Evolutionary conservation across 2,113 vertebrate species (phyloP), one percentile per base, ranked within the genome.

Genomic region (Emberiza fucata): DNA sequence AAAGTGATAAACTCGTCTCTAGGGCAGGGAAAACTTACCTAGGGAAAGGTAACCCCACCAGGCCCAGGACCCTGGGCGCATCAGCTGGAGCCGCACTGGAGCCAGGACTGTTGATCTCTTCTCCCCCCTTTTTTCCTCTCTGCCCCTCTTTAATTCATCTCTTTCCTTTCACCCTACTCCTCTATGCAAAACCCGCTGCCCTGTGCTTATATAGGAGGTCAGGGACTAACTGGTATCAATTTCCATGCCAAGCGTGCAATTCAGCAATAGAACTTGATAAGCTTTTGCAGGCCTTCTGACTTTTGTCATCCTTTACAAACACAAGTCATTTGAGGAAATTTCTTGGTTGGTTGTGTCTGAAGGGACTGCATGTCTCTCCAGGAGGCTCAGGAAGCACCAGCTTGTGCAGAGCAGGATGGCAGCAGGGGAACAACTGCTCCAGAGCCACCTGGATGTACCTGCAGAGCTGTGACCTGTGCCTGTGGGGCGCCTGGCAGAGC

Each of bases 391-490:
- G 65, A 81, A 39, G 65, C 8, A 45, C 5, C 35, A 60, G 29
- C 5, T 3, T 9, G 19, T 27, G 37, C 61, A 54, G 6, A 56
- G 33, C 37, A 1, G 11, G 37, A 37, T 0, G 0, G 60, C 80
- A 79, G 60, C 56, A 61, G 42, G 29, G 29, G 20, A 54, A 8
- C 44, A 31, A 22, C 35, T 85, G 54, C 37, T 78, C 56, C 65
- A 70, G 9, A 42, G 18, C 54, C 54, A 31, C 48, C 5, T 31
- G 18, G 20, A 10, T 1, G 4, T 31, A 17, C 63, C 39, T 44
- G 40, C 65, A 79, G 72, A 81, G 65, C 65, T 78, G 35, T 72
- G 59, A 4, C 22, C 24, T 28, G 19, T 53, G 78, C n/a, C 42
- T 22, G 20, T 12, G 24, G 28, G 48, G 48, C 44, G 24, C 9